Evolutionary conservation across 2,113 vertebrate species (phyloP).

Genomic region (Trematocara stigmaticum): DNA sequence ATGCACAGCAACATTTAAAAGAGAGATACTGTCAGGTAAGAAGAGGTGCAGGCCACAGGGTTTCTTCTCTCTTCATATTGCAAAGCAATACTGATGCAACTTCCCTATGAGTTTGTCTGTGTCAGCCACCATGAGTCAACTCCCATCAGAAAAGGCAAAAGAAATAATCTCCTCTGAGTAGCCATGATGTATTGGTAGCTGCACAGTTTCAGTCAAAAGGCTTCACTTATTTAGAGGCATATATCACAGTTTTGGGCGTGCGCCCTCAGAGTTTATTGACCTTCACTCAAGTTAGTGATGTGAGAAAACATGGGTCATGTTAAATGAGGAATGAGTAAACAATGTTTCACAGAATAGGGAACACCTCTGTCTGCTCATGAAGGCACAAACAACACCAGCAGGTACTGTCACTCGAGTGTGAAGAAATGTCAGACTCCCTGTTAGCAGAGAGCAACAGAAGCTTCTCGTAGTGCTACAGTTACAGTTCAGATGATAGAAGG

Average conservation of each 20-base stretch:
- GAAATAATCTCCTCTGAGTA: background rate
- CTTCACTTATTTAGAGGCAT: background rate
- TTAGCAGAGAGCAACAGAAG: background rate
- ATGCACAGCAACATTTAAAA: background rate
- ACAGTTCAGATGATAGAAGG: slow-evolving; percentile 53
- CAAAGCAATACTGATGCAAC: slow-evolving; percentile 63
- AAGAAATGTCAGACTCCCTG: slow-evolving; percentile 12
- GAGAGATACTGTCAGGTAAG: background rate
- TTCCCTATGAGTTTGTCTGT: slow-evolving; percentile 60
- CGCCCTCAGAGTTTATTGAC: background rate
- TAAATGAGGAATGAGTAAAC: slow-evolving; percentile 40
- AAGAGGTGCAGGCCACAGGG: background rate
- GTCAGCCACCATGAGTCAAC: slow-evolving; percentile 56
- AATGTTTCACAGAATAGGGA: slow-evolving; percentile 37
- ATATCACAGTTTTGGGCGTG: background rate
- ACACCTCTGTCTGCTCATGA: background rate
- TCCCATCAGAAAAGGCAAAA: slow-evolving; percentile 1
- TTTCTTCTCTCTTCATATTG: slow-evolving; percentile 42
- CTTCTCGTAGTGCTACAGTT: slow-evolving; percentile 18
- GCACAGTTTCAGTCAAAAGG: background rate
- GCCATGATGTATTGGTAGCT: background rate
- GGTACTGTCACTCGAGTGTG: background rate
- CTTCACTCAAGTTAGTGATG: background rate
- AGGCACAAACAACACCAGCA: background rate
- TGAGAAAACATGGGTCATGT: background rate